Percentiles rank a stretch among this genome's conserved stretches.
These are phyloP conservation scores for Drosophila atripex DNA, from an alignment of 2,888 invertebrate species.

Conservation along the genomic window DNA sequence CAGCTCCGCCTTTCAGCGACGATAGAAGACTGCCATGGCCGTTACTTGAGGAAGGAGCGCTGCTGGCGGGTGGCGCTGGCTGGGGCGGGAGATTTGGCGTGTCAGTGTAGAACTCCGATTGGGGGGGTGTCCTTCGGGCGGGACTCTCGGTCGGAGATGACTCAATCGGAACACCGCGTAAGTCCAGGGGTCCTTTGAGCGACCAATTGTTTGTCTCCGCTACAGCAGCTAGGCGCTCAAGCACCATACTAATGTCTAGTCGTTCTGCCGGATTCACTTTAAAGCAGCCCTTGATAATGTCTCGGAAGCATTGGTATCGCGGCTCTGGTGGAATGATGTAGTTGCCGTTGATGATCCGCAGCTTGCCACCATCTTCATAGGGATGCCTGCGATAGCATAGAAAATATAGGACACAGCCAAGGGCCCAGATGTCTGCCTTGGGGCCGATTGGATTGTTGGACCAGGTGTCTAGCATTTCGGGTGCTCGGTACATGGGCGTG, in stretches of 20 bases:
- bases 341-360: conserved; percentile 98
- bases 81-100: conserved; percentile 38
- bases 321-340: conserved; percentile 93
- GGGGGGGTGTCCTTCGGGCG: conserved; percentile 47
- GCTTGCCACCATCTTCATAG: conserved; percentile 97
- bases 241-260: conserved; percentile 90
- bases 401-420: conserved; percentile 97
- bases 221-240: conserved; percentile 94
- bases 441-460: conserved; percentile 96
- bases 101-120: conserved; percentile 77
- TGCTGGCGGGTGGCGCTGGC: conserved; percentile 28
- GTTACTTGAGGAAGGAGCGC: conserved; percentile 56
- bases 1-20: conserved; percentile 95
- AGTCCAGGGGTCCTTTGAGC: conserved; percentile 89
- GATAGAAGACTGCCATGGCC: conserved; percentile 89
- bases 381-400: conserved; percentile 97
- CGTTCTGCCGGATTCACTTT: conserved; percentile 93
- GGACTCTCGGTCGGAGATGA: conserved; percentile 74
- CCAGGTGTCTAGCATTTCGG: conserved; percentile 99
- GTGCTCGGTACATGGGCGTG: conserved; percentile 98
- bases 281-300: conserved; percentile 93
- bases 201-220: conserved; percentile 93
- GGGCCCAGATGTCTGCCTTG: conserved; percentile 97
- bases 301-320: conserved; percentile 93
- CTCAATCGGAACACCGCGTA: conserved; percentile 80